Conservation (phyloP, 2,888 invertebrate genomes). For the Agrotis clavis region DNA sequence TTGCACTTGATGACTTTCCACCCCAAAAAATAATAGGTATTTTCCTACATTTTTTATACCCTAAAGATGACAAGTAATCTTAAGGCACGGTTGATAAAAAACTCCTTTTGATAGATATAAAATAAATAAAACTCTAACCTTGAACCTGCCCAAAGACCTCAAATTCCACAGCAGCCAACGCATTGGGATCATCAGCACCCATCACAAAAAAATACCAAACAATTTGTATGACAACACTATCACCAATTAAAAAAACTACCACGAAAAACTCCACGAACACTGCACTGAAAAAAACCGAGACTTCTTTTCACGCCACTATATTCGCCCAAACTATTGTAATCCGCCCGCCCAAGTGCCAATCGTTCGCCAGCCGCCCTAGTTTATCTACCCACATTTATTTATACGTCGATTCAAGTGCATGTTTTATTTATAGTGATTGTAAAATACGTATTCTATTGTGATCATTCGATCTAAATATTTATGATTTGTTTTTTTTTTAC, state of each 20-base stretch:
- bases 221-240: not conserved
- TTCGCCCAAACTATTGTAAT: conserved; percentile 58
- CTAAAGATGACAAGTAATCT: too few relatives aligned
- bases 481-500: not conserved
- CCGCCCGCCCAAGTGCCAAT: conserved; percentile 81
- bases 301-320: conserved; percentile 39
- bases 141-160: conserved; percentile 98
- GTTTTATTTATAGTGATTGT: conserved; percentile 56
- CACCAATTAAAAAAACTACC: not conserved
- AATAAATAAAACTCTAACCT: conserved; percentile 91
- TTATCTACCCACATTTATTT: conserved; percentile 61
- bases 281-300: conserved; percentile 31
- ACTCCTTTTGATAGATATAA: too few relatives aligned
- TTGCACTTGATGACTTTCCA: too few relatives aligned
- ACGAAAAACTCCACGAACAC: conserved; percentile 1
- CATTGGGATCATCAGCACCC: conserved; percentile 91
- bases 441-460: conserved; percentile 31
- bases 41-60: too few relatives aligned
- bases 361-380: conserved; percentile 71
- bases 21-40: too few relatives aligned
- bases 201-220: conserved; percentile 74
- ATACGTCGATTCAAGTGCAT: conserved; percentile 60
- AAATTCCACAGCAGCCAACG: conserved; percentile 95
- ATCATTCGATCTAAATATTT: not conserved
- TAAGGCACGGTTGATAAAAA: too few relatives aligned